Base-by-base conservation (phyloP, 1,140 invertebrate species). In the Pectinophora gossypiella region DNA sequence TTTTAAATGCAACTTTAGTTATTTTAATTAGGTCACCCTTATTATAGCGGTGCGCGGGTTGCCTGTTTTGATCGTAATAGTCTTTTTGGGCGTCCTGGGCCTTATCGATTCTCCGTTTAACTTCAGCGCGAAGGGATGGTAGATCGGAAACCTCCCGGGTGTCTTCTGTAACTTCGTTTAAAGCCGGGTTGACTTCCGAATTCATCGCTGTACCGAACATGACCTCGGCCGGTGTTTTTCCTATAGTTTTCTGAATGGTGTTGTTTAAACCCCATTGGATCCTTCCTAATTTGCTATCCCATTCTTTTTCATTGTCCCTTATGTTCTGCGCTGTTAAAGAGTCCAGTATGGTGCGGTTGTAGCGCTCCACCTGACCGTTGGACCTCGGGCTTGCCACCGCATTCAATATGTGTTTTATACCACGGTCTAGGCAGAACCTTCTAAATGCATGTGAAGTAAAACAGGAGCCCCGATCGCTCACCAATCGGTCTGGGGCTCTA, bases 11-110 rank as follows among this genome's bases (percentile, higher is more conserved):
- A 6, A 51, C 36, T 44, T 63, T 61, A 15, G 40, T 18, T 1
- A 66, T 47, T 42, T 59, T 50, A 1, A 56, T 42, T 59, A 60
- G 54, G 55, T 61, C 51, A 5, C 48, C 55, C 10, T 20, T 36
- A n/a, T 53, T 18, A 42, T 61, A 53, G n/a, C 9, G 18, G 15
- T 43, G 49, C 15, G 59, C 43, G 44, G 48, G 19, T 22, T 16
- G 18, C 15, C 51, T 13, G 0, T 20, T 19, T 20, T 49, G n/a
- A 48, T 53, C 43, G 23, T 49, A 49, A 43, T 51, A 35, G 19
- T 15, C 12, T 20, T 54, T 52, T 20, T 54, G 51, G 0, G 45
- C 13, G 2, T 27, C 23, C 19, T 59, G 51, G 7, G 15, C 36
- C 6, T 36, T 40, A 19, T 54, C 51, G 19, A 54, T 54, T 16